A percentile compares a stretch with the other conserved stretches of the same genome.
phyloP scores from a whole-genome alignment of 2,113 vertebrate species.

The Sisor rabdophorus region DNA sequence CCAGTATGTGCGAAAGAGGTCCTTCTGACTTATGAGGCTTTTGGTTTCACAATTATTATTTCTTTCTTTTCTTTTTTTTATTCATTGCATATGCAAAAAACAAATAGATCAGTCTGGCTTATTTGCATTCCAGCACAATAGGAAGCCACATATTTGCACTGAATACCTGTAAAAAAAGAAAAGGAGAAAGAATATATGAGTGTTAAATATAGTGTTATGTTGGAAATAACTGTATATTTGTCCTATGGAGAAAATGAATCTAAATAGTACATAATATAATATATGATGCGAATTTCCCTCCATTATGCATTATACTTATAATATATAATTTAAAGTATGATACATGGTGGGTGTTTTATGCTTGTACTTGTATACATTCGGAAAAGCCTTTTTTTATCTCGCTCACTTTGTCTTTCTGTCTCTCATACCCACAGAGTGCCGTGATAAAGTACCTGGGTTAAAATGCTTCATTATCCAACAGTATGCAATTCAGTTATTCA shows the following conservation, averaged over 20 bases:
- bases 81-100: slow-evolving; percentile 14
- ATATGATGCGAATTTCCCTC: neutral
- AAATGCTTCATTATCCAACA: slow-evolving; percentile 38
- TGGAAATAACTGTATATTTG: neutral
- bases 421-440: neutral
- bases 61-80: neutral
- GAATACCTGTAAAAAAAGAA: neutral
- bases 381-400: neutral
- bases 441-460: slow-evolving; percentile 31
- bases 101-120: neutral
- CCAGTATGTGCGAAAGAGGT: slow-evolving; percentile 11
- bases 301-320: neutral
- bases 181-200: neutral
- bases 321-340: neutral
- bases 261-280: neutral
- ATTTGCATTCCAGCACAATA: slow-evolving; percentile 8
- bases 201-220: neutral
- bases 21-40: slow-evolving; percentile 26
- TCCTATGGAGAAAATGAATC: slow-evolving; percentile 1
- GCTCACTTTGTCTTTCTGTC: neutral
- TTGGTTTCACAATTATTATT: neutral
- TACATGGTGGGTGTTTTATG: neutral
- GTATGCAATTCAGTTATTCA: slow-evolving; percentile 18
- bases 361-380: slow-evolving; percentile 22
- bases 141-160: neutral